Conservation (phyloP, 2,113 vertebrate genomes). For the Takifugu bimaculatus region DNA sequence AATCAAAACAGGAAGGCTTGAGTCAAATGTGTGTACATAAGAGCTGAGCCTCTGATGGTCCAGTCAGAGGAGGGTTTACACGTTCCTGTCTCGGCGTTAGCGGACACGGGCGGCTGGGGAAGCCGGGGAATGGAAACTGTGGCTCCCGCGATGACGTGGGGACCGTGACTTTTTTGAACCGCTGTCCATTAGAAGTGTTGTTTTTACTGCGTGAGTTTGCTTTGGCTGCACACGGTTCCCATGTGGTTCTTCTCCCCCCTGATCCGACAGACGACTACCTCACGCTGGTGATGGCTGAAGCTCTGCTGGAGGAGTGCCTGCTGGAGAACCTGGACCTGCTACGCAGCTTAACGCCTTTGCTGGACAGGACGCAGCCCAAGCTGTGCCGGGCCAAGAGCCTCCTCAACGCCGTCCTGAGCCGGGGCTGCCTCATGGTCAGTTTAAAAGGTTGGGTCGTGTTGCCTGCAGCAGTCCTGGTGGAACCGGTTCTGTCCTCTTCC, state of each 20-base stretch:
- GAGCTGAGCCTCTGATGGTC: slow-evolving; percentile 8
- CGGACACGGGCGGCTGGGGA: slow-evolving; percentile 3
- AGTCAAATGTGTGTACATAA: slow-evolving; percentile 32
- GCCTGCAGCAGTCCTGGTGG: not conserved
- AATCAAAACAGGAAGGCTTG: slow-evolving; percentile 59
- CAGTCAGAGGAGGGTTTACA: slow-evolving; percentile 3
- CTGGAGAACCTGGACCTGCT: slow-evolving; percentile 84
- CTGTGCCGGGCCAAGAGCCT: slow-evolving; percentile 81
- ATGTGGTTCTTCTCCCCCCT: slow-evolving; percentile 12
- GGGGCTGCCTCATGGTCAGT: slow-evolving; percentile 83
- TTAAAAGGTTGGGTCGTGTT: not conserved
- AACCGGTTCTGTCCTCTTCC: not conserved
- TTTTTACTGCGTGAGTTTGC: slow-evolving; percentile 40
- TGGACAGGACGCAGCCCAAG: slow-evolving; percentile 81
- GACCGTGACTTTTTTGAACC: slow-evolving; percentile 8
- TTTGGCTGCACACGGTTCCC: slow-evolving; percentile 50
- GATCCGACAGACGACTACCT: slow-evolving; percentile 84
- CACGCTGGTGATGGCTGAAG: slow-evolving; percentile 84
- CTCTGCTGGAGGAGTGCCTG: slow-evolving; percentile 86
- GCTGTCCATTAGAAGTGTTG: slow-evolving; percentile 25
- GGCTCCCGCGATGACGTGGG: slow-evolving; percentile 17
- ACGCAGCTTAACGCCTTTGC: slow-evolving; percentile 78
- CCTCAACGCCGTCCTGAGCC: slow-evolving; percentile 83
- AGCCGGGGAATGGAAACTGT: slow-evolving; percentile 18
- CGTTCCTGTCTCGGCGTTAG: slow-evolving; percentile 2